Conservation (phyloP, 2,797 vertebrate genomes). For the Scarus forsteni region DNA sequence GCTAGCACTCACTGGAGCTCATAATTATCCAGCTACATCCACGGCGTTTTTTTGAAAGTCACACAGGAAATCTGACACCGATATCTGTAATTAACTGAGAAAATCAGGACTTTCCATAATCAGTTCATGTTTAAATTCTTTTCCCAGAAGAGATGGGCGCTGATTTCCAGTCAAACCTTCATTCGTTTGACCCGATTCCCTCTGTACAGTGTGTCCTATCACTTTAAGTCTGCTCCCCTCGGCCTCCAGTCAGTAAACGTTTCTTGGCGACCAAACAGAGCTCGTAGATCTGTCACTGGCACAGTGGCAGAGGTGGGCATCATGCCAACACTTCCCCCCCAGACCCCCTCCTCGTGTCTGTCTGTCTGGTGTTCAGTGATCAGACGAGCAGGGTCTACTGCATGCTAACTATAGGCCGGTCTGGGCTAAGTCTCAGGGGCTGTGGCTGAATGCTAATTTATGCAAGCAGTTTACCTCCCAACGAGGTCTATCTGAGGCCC, state of each 20-base stretch:
- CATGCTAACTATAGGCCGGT: slow-evolving; percentile 79
- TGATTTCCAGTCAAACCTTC: slow-evolving; percentile 37
- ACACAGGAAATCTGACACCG: too few relatives aligned
- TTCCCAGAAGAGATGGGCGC: neutral
- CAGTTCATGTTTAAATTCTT: slow-evolving; percentile 23
- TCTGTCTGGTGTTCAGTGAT: slow-evolving; percentile 78
- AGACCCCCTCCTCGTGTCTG: slow-evolving; percentile 36
- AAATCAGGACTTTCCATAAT: slow-evolving; percentile 15
- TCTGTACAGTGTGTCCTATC: slow-evolving; percentile 35
- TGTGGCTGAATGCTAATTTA: slow-evolving; percentile 81
- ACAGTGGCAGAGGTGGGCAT: slow-evolving; percentile 72
- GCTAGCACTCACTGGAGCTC: too few relatives aligned
- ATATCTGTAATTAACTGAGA: too few relatives aligned
- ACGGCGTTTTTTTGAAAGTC: too few relatives aligned
- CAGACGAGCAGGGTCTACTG: slow-evolving; percentile 78
- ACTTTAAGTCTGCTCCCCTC: slow-evolving; percentile 38
- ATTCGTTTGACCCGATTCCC: slow-evolving; percentile 34
- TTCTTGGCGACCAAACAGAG: slow-evolving; percentile 61
- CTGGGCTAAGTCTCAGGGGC: slow-evolving; percentile 72
- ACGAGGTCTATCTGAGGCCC: slow-evolving; percentile 54
- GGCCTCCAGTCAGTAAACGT: slow-evolving; percentile 43
- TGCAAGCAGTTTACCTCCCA: slow-evolving; percentile 69
- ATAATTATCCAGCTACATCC: too few relatives aligned
- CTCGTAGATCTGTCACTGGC: slow-evolving; percentile 71
- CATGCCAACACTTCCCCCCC: slow-evolving; percentile 65